A percentile compares a stretch with the other conserved stretches of the same genome.
Conservation (phyloP, 2,888 invertebrate genomes). For the Alloplasta piceator region DNA sequence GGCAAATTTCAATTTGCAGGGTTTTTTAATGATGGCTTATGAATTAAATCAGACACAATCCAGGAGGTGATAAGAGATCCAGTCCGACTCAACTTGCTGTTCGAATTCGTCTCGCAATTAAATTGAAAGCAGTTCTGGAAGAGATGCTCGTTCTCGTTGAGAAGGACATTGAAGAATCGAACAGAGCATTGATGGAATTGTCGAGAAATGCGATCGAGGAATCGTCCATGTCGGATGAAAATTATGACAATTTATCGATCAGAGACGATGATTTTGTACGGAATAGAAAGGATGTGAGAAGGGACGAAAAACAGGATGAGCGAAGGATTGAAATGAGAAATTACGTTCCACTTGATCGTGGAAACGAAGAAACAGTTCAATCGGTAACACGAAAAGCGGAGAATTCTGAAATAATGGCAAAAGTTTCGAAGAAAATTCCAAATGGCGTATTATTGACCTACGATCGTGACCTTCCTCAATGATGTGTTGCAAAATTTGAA, state of each 20-base stretch:
- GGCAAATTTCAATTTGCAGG: too few relatives aligned
- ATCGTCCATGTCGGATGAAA: neutral
- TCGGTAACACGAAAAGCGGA: neutral
- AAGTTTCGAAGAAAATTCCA: neutral
- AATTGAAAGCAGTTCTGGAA: neutral
- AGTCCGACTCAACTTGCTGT: neutral
- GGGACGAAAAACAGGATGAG: neutral
- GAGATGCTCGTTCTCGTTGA: neutral
- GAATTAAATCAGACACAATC: too few relatives aligned
- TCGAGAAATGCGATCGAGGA: neutral
- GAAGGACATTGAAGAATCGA: neutral
- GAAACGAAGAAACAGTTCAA: neutral
- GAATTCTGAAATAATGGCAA: neutral
- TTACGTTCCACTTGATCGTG: neutral
- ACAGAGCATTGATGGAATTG: neutral
- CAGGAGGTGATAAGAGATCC: too few relatives aligned
- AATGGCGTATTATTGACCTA: neutral
- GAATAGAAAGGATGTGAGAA: neutral
- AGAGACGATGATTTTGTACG: neutral
- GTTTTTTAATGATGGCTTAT: too few relatives aligned
- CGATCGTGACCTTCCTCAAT: neutral
- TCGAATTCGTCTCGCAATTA: neutral
- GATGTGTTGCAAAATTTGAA: neutral
- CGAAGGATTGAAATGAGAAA: neutral
- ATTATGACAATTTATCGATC: neutral